Conservation (phyloP, 1,140 invertebrate genomes). For the Branchinecta lindahli region DNA sequence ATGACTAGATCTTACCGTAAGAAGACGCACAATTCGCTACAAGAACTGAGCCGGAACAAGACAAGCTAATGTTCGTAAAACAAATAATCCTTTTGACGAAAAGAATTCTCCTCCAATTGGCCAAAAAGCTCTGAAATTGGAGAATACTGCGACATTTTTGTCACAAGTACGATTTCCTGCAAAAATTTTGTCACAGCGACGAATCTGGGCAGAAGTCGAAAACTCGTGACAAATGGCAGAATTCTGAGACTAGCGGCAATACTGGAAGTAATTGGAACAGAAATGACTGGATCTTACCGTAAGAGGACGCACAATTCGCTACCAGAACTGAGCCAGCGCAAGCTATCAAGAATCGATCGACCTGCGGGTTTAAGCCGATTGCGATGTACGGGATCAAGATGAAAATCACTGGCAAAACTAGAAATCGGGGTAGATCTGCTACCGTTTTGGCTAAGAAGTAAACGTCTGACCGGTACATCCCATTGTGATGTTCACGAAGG, state of each 20-base stretch:
- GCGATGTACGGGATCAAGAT: constrained; percentile 35
- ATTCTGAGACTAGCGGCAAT: no score
- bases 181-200: no score
- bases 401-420: constrained; percentile 34
- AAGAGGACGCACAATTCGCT: constrained; percentile 34
- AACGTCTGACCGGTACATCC: constrained; percentile 26
- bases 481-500: constrained; percentile 26
- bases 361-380: constrained; percentile 28
- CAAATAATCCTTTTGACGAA: no score
- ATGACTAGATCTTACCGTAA: constrained; percentile 30
- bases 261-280: neutral
- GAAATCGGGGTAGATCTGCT: constrained; percentile 31
- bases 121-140: no score
- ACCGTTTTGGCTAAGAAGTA: constrained; percentile 29
- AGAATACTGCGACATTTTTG: no score
- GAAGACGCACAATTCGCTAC: constrained; percentile 34
- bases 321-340: constrained; percentile 30
- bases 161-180: no score
- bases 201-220: no score
- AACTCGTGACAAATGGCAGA: no score
- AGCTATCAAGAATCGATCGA: constrained; percentile 30
- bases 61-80: no score
- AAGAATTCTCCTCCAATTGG: no score
- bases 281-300: constrained; percentile 28
- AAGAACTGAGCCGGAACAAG: constrained; percentile 28